These are phyloP conservation scores for Saimiri boliviensis DNA, from an alignment of 2,113 vertebrate genomes.

Conservation along the genomic window DNA sequence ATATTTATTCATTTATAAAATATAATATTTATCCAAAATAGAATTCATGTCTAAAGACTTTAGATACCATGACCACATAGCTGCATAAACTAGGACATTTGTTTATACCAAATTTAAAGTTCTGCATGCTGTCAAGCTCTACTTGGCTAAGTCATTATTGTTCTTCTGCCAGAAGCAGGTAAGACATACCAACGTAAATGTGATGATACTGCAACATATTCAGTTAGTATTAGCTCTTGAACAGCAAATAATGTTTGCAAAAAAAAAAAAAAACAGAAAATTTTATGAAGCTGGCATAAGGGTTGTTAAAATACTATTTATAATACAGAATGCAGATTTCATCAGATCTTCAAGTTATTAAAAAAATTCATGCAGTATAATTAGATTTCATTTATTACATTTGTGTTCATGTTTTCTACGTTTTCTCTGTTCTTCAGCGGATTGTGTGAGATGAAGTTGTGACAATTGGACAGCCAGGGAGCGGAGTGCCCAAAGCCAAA, in stretches of 20 bases:
- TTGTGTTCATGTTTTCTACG: not conserved
- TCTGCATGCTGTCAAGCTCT: conserved; percentile 56
- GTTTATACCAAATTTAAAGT: conserved; percentile 76
- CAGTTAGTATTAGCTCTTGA: conserved; percentile 7
- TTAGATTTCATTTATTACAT: not conserved
- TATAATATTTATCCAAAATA: conserved; percentile 76
- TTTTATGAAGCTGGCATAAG: not conserved
- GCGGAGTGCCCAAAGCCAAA: not conserved
- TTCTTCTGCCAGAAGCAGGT: conserved; percentile 61
- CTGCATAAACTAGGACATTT: conserved; percentile 73
- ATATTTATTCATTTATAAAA: conserved; percentile 76
- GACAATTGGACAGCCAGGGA: not conserved
- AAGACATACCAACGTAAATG: conserved; percentile 57
- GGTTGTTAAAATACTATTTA: conserved; percentile 63
- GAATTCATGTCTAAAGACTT: conserved; percentile 70
- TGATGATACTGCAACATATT: conserved; percentile 37
- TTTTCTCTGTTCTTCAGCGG: not conserved
- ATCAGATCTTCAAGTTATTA: not conserved
- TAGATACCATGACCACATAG: conserved; percentile 67
- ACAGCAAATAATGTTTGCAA: conserved; percentile 19
- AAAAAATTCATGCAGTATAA: not conserved
- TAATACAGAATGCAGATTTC: conserved; percentile 25
- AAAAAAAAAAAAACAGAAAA: not conserved
- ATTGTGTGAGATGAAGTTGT: not conserved
- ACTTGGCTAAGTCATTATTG: conserved; percentile 64